Conservation (phyloP, 2,888 invertebrate genomes). For the Adelognathus sp. region DNA sequence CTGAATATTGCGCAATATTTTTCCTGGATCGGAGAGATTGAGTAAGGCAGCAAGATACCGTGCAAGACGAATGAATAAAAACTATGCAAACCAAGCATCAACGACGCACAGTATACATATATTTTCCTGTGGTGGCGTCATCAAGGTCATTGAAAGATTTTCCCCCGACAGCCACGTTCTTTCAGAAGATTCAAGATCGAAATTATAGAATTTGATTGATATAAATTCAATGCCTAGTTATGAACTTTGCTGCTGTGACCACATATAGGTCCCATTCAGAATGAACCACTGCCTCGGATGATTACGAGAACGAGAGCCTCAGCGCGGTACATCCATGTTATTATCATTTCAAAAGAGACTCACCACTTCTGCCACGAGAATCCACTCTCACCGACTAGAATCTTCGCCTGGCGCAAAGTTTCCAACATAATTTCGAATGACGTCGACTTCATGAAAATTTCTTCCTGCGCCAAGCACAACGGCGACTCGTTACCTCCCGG, state of each 20-base stretch:
- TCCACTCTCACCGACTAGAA: background rate
- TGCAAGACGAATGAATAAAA: no score
- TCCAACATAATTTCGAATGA: background rate
- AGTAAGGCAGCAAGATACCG: no score
- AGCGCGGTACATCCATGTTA: background rate
- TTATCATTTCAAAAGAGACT: background rate
- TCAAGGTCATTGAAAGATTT: no score
- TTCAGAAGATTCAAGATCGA: no score
- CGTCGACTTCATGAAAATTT: background rate
- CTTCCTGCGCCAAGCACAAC: background rate
- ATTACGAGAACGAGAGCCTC: background rate
- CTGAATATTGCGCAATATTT: no score
- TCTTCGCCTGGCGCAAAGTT: background rate
- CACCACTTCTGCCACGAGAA: background rate
- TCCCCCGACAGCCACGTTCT: no score
- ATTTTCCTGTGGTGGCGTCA: no score
- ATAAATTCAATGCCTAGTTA: no score
- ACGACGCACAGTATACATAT: no score
- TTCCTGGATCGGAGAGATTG: no score
- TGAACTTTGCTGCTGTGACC: background rate
- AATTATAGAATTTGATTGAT: no score
- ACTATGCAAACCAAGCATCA: no score
- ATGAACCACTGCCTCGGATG: background rate
- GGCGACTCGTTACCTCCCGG: conserved; percentile 2
- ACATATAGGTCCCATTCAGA: background rate